Evolutionary conservation across 2,797 vertebrate genomes (phyloP).

Genomic region (Rhinogobio ventralis): DNA sequence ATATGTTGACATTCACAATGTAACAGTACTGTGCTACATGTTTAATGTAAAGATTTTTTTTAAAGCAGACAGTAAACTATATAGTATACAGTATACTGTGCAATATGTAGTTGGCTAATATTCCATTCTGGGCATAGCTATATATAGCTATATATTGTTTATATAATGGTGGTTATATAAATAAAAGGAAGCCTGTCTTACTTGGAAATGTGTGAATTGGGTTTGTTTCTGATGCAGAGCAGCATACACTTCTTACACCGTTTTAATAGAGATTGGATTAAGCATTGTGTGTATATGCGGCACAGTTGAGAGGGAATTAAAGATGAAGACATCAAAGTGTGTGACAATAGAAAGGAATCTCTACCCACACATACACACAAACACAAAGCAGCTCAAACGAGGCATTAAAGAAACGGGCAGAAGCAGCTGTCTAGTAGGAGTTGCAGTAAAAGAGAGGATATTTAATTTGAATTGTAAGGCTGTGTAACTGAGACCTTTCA

Average conservation of each 20-base stretch:
- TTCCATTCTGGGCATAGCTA: not conserved
- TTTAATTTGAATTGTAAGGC: slow-evolving; percentile 53
- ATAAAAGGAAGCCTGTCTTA: not conserved
- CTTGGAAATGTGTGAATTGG: not conserved
- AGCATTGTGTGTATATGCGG: slow-evolving; percentile 45
- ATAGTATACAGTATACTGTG: not conserved
- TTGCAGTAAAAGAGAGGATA: slow-evolving; percentile 61
- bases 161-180: not conserved
- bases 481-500: slow-evolving; percentile 57
- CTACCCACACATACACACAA: slow-evolving; percentile 60
- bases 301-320: slow-evolving; percentile 61
- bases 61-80: not conserved
- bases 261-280: slow-evolving; percentile 30
- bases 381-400: slow-evolving; percentile 55
- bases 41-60: not conserved
- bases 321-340: slow-evolving; percentile 76
- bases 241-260: not conserved
- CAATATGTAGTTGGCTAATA: not conserved
- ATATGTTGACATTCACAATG: not conserved
- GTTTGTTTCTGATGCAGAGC: slow-evolving; percentile 17
- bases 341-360: slow-evolving; percentile 67
- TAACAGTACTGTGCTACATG: not conserved
- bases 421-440: slow-evolving; percentile 72
- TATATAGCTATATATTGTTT: not conserved
- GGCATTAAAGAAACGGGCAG: slow-evolving; percentile 59